Evolutionary conservation across 2,888 invertebrate genomes (phyloP).

Genomic region (Cerceris ruficornis): DNA sequence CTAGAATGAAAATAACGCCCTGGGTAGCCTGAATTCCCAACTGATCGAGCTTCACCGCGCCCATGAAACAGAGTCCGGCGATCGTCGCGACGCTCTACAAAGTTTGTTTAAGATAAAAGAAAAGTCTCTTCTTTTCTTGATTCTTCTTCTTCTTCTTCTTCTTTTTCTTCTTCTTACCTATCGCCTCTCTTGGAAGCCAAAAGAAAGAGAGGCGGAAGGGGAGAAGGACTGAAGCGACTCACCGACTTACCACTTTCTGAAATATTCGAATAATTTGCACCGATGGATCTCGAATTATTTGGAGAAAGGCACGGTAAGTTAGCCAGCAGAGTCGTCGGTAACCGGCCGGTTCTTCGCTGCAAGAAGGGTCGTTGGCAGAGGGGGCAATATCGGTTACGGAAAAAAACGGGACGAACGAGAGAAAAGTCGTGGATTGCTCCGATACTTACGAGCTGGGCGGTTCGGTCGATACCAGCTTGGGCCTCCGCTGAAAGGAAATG

Average conservation of each 20-base stretch:
- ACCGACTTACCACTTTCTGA: conserved; percentile 90
- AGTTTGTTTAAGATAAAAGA: neutral
- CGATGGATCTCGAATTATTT: conserved; percentile 90
- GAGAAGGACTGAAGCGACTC: neutral
- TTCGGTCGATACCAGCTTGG: neutral
- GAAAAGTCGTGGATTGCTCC: neutral
- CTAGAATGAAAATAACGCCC: conserved; percentile 93
- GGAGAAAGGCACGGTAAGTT: conserved; percentile 88
- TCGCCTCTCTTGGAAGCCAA: too few species aligned
- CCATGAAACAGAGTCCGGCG: conserved; percentile 93
- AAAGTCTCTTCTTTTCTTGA: neutral
- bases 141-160: neutral
- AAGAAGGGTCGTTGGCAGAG: conserved; percentile 31
- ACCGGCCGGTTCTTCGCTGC: conserved; percentile 85
- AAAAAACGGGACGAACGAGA: neutral
- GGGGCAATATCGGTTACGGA: neutral
- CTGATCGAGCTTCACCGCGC: conserved; percentile 88
- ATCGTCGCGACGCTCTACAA: conserved; percentile 86
- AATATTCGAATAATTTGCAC: conserved; percentile 89
- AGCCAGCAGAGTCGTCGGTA: conserved; percentile 89
- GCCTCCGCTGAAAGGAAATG: neutral
- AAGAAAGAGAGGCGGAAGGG: too few species aligned
- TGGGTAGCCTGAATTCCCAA: conserved; percentile 93
- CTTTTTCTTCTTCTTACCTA: neutral
- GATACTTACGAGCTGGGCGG: neutral